phyloP scores from a whole-genome alignment of 2,113 vertebrate genomes.

The Microcebus ravelobensis region DNA sequence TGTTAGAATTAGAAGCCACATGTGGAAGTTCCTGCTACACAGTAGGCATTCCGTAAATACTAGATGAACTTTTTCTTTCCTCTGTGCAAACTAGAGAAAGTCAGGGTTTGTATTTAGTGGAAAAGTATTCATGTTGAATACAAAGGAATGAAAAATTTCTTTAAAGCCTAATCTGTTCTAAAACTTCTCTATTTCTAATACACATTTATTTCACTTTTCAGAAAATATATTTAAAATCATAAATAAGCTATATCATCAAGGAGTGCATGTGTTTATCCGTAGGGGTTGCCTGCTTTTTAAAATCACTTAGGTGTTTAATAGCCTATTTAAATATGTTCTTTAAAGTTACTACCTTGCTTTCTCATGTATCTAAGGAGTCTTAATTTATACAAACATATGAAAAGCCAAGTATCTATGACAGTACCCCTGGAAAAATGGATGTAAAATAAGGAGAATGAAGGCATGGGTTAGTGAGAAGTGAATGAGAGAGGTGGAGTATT shows the following conservation, averaged over 20 bases:
- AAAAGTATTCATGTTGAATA: not conserved
- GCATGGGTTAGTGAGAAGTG: not conserved
- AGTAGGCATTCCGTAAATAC: not conserved
- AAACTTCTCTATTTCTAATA: not conserved
- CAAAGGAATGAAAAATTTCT: not conserved
- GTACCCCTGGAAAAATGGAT: not conserved
- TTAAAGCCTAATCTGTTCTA: not conserved
- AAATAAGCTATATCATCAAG: not conserved
- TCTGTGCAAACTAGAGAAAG: not conserved
- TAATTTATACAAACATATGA: conserved; percentile 42
- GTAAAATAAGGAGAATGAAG: not conserved
- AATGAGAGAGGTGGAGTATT: not conserved
- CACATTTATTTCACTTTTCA: not conserved
- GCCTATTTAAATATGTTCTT: conserved; percentile 49
- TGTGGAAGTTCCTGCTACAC: not conserved
- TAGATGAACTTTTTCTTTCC: not conserved
- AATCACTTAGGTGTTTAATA: conserved; percentile 24
- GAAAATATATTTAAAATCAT: not conserved
- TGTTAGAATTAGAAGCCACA: not conserved
- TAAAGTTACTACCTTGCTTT: not conserved
- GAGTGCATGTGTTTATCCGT: not conserved
- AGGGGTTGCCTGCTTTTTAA: not conserved
- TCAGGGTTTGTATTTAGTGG: not conserved
- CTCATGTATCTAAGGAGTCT: conserved; percentile 32
- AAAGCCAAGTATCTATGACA: not conserved